Evolutionary conservation across 2,888 invertebrate species (phyloP).

Genomic region (Acanthococcus lagerstroemiae): DNA sequence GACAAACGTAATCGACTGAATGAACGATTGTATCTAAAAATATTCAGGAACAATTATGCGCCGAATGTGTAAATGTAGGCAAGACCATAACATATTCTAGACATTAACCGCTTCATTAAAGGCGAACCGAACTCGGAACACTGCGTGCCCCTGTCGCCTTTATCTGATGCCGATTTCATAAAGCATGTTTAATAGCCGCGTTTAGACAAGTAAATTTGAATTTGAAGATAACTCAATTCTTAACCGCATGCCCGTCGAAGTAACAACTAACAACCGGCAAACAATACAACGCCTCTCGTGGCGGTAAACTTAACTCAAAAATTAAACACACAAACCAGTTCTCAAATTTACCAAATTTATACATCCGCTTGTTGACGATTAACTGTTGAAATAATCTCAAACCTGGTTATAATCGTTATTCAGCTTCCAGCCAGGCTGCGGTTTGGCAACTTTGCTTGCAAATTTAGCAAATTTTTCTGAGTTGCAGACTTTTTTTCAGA

Average conservation of each 20-base stretch:
- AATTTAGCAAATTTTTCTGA: too few relatives aligned
- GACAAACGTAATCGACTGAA: too few relatives aligned
- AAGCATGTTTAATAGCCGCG: background rate
- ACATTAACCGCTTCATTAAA: background rate
- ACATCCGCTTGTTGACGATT: too few relatives aligned
- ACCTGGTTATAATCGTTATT: too few relatives aligned
- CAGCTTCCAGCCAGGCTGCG: too few relatives aligned
- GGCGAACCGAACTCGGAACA: background rate
- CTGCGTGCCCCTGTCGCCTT: background rate
- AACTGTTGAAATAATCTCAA: too few relatives aligned
- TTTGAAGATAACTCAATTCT: background rate
- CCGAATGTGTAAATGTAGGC: too few relatives aligned
- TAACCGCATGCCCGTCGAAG: background rate
- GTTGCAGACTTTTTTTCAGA: too few relatives aligned
- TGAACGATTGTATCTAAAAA: too few relatives aligned
- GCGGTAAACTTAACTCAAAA: background rate
- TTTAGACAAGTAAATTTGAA: background rate
- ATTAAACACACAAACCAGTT: background rate
- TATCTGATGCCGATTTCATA: background rate
- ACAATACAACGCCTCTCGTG: background rate
- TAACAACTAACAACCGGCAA: background rate
- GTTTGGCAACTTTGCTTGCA: too few relatives aligned
- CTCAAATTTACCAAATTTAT: too few relatives aligned
- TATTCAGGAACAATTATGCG: too few relatives aligned
- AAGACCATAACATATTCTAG: background rate